Evolutionary conservation across 2,113 vertebrate genomes (phyloP), one percentile per base, ranked within the genome.

Genomic region (Lasiurus borealis): DNA sequence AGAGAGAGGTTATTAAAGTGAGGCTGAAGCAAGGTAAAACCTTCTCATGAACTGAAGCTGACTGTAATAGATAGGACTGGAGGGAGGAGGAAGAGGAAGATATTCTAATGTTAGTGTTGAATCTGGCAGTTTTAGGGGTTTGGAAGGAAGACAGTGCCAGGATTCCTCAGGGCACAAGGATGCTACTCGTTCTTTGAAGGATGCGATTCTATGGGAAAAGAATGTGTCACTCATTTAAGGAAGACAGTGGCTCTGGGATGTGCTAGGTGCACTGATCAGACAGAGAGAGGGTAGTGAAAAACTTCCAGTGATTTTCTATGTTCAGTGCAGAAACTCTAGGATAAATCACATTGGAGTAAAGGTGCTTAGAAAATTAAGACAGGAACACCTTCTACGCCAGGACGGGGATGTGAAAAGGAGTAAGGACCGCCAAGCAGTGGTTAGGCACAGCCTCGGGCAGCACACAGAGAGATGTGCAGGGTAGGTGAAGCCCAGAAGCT

Each of bases 291-390:
- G 40, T 11, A 50, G 50, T 91, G 36, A 18, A 69, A 86, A 80
- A 48, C 6, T 52, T 52, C 40, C 52, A 2, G 31, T 81, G 52
- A 72, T 73, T 57, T 11, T 94, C 31, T 75, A 29, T 54, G 46
- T 86, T 93, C 29, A 84, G 80, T 77, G 68, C 92, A 90, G 71
- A 94, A 77, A 46, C 11, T 81, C 29, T 18, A 77, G 57, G 6
- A 66, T 69, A 75, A 90, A 64, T 10, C 34, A 80, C 62, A 36
- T 15, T 31, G 34, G 68, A 50, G 46, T 21, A 68, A 62, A 66
- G 27, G 2, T 66, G 15, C 14, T 50, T 87, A 46, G 66, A 69
- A 93, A 27, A 68, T 69, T 0, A 62, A 46, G 76, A n/a, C 52
- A 77, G 77, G 44, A 44, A 80, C 1, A 34, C 36, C 23, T 85